Base-by-base conservation (phyloP, 2,113 vertebrate genomes). In the Conger conger region DNA sequence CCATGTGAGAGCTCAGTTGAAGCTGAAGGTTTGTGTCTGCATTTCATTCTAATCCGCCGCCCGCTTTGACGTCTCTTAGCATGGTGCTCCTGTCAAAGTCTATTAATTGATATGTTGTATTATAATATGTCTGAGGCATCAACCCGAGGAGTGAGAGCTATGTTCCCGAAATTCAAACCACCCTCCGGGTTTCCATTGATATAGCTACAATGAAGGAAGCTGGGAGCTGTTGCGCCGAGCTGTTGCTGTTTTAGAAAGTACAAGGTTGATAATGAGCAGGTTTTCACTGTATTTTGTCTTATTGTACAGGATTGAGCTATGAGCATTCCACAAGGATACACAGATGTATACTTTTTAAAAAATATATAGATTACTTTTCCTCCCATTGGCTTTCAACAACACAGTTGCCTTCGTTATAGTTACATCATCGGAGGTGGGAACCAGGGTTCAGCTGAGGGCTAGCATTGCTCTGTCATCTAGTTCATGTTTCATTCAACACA, bases 61-160 rank as follows among this genome's bases (percentile, higher is more conserved):
- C 73, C 35, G 27, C 33, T 78, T 23, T 38, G 20, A 16, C 4
- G 0, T 36, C 37, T 78, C n/a, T 11, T 73, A 33, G 27, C n/a
- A 30, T 4, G n/a, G 2, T 2, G 27, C n/a, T 73, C n/a, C n/a
- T n/a, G 27, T 73, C 68, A 73, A 73, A 33, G n/a, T 33, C n/a
- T 73, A 73, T 73, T n/a, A 73, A 30, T 73, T 73, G 68, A 73
- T 73, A 33, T 73, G 68, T 73, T 73, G 68, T 73, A 11, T 33
- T 73, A 11, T 33, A 73, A 73, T 27, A 63, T 73, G 68, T 73
- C 27, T 73, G 68, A 73, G 57, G 18, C 57, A 63, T 63, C 57
- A 63, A 4, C 57, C 8, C 8, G 57, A 63, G 57, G 57, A 23
- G 18, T 63, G 20, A 63, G 20, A 27, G 23, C 8, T 18, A 63